Base-by-base conservation (phyloP, 2,888 invertebrate species). In the Ophion slaviceki region DNA sequence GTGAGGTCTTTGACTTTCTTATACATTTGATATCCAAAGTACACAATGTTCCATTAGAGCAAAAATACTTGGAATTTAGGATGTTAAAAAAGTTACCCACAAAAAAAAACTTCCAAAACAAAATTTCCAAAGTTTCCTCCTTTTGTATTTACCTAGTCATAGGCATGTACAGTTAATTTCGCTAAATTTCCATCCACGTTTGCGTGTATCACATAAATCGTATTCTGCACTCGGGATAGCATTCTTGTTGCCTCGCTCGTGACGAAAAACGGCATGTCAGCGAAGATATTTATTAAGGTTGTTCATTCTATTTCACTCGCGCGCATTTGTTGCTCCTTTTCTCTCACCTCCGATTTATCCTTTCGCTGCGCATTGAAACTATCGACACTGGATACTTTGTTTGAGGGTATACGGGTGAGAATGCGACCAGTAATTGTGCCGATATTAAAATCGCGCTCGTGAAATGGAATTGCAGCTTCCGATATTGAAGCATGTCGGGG, bases 361-460 rank as follows among this genome's bases (percentile, higher is more conserved):
- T 2, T 53, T 3, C 61, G 32, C 70, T 79, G 45, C 5, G 28
- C 66, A 36, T 68, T 57, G 74, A 78, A 62, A 74, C 77, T 76
- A 66, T 78, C 53, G 20, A 78, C 75, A 68, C 75, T 72, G 20
- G 62, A 74, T 67, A 53, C 36, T 40, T 53, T 53, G 61, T 17
- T 53, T 32, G 24, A 24, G 53, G 7, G 53, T 20, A 59, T 17
- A 53, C n/a, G 5, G n/a, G 47, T 24, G 76, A 32, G 66, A 64
- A 59, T 45, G 53, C 45, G 8, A 36, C 36, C 11, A 47, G 64
- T 66, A 74, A 62, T 83, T 80, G 71, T 74, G 36, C 68, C 74
- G 77, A 84, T 86, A 86, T 86, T 85, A 87, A 87, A 86, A 81
- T 87, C 81, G 76, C 64, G 62, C 66, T 61, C 85, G 80, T 85